These are phyloP conservation scores for Actenoides lindsayi DNA, from an alignment of 2,113 vertebrate genomes.

Conservation along the genomic window DNA sequence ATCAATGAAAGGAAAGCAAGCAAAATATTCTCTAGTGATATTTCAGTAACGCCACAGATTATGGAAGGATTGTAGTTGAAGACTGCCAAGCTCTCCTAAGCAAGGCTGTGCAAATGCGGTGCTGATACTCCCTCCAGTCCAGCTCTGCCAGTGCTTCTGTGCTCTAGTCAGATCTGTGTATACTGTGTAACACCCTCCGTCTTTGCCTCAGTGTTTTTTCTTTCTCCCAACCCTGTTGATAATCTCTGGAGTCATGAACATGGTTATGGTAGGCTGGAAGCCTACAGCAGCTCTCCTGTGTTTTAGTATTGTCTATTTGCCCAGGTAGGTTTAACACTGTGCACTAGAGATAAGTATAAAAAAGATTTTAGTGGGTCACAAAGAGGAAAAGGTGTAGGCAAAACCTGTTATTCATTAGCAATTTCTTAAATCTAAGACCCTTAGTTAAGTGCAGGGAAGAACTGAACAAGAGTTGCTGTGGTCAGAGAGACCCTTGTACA, in stretches of 20 bases:
- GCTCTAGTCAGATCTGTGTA: rapidly evolving
- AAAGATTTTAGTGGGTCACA: neutral
- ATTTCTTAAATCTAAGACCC: neutral
- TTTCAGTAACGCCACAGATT: neutral
- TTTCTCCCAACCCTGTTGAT: neutral
- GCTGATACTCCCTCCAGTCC: neutral
- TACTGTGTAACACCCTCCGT: neutral
- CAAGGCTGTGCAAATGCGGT: neutral
- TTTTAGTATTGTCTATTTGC: neutral
- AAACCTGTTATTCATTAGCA: neutral
- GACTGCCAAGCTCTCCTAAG: neutral
- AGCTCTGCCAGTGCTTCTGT: neutral
- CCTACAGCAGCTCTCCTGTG: neutral
- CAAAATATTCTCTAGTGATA: neutral
- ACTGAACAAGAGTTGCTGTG: neutral
- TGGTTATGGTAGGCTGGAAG: neutral
- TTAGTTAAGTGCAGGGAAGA: neutral
- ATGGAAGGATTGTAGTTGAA: rapidly evolving
- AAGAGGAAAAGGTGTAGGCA: neutral
- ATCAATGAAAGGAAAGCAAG: neutral
- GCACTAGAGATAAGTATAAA: neutral
- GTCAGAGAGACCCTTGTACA: no score
- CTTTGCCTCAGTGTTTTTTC: neutral
- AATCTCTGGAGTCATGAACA: neutral
- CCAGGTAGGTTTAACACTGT: no score